These are phyloP conservation scores for Drosophila seclusa DNA, from an alignment of 2,888 invertebrate genomes.

Conservation along the genomic window DNA sequence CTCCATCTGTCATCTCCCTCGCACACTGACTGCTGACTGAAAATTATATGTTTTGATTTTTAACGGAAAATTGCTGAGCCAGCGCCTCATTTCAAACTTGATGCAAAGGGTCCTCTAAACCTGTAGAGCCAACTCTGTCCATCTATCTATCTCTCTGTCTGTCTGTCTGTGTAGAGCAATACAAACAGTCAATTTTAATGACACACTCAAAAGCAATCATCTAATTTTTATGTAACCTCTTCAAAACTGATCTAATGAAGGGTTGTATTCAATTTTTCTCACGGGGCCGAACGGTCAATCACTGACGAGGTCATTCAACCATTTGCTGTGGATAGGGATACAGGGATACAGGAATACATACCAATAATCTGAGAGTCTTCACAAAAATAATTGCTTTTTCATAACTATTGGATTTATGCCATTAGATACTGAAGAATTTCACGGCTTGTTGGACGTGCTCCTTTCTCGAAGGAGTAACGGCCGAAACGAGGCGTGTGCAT, in stretches of 20 bases:
- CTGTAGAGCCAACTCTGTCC: background rate
- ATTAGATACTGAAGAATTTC: slow-evolving; percentile 59
- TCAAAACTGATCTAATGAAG: slow-evolving; percentile 64
- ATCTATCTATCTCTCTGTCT: background rate
- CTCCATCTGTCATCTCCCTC: slow-evolving; percentile 39
- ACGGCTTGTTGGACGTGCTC: slow-evolving; percentile 69
- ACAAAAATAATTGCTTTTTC: slow-evolving; percentile 63
- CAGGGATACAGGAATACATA: background rate
- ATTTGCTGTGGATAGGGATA: slow-evolving; percentile 26
- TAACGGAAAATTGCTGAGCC: slow-evolving; percentile 73
- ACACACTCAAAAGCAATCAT: slow-evolving; percentile 70
- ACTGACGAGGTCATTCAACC: slow-evolving; percentile 70
- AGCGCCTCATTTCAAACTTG: slow-evolving; percentile 24
- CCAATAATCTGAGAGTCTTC: slow-evolving; percentile 1
- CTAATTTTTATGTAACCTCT: slow-evolving; percentile 68
- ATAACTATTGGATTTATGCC: slow-evolving; percentile 64
- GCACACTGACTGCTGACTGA: slow-evolving; percentile 25
- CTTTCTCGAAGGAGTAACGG: slow-evolving; percentile 16
- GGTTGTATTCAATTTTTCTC: slow-evolving; percentile 64
- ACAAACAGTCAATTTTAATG: slow-evolving; percentile 73
- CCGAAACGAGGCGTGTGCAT: slow-evolving; percentile 68
- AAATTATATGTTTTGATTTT: slow-evolving; percentile 79
- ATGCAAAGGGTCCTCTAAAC: slow-evolving; percentile 14
- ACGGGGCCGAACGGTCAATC: slow-evolving; percentile 59
- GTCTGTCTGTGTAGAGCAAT: slow-evolving; percentile 22